Conservation (phyloP, 2,113 vertebrate genomes). For the Patagioenas fasciata region DNA sequence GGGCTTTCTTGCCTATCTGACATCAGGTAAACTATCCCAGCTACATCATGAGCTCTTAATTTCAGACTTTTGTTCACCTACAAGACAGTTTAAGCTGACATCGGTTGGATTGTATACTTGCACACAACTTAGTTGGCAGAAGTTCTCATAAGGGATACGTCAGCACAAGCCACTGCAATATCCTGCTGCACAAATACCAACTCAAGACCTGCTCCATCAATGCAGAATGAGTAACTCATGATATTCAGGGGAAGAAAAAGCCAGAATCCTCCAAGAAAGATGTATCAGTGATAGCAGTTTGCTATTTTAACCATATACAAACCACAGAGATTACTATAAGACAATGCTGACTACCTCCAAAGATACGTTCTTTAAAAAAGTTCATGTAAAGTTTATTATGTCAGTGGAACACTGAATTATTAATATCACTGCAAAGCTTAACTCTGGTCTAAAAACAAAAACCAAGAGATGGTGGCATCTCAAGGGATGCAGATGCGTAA, state of each 20-base stretch:
- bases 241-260: not conserved
- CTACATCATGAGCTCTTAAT: not conserved
- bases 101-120: not conserved
- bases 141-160: not conserved
- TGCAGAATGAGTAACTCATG: not conserved
- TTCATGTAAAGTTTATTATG: not conserved
- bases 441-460: not conserved
- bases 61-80: not conserved
- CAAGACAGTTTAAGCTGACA: not conserved
- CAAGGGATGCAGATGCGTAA: not conserved
- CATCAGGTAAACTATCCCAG: not conserved
- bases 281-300: not conserved
- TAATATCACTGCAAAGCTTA: not conserved
- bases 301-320: not conserved
- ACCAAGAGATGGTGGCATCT: not conserved
- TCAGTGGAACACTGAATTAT: not conserved
- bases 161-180: not conserved
- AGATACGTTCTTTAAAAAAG: not conserved
- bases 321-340: not conserved
- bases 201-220: not conserved
- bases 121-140: not conserved
- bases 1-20: not conserved
- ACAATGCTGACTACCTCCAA: not conserved
- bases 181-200: not conserved
- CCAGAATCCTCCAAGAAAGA: not conserved